Conservation (phyloP, 2,888 invertebrate species). For the Drosophila mimetica region DNA sequence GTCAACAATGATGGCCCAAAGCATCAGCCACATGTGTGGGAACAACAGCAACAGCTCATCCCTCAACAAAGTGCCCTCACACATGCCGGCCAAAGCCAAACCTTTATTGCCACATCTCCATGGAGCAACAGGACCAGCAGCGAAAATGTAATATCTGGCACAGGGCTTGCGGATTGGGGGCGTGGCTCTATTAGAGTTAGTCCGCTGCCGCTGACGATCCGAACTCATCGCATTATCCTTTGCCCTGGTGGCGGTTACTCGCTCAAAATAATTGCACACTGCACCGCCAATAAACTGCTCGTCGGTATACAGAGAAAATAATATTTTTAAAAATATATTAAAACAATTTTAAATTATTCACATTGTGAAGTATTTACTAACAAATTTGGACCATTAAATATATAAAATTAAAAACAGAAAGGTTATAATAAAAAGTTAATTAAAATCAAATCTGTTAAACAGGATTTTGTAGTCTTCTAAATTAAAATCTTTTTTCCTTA, state of each 20-base stretch:
- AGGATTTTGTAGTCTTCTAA: no score
- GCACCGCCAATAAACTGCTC: neutral
- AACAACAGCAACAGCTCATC: slow-evolving; percentile 71
- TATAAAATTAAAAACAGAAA: no score
- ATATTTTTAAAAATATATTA: neutral
- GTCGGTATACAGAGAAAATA: neutral
- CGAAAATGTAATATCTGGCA: slow-evolving; percentile 68
- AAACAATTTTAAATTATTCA: no score
- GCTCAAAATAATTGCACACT: slow-evolving; percentile 63
- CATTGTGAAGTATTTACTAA: no score
- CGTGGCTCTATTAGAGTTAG: slow-evolving; percentile 69
- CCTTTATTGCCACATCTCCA: slow-evolving; percentile 60
- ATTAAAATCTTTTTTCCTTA: no score
- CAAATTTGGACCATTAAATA: no score
- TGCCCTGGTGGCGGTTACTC: slow-evolving; percentile 41
- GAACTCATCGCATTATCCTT: slow-evolving; percentile 68
- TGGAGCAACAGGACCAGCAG: slow-evolving; percentile 26
- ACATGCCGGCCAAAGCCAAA: slow-evolving; percentile 46
- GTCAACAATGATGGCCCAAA: slow-evolving; percentile 75
- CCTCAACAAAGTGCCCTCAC: slow-evolving; percentile 41
- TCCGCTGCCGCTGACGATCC: slow-evolving; percentile 56
- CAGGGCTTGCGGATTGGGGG: slow-evolving; percentile 30
- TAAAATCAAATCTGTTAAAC: no score
- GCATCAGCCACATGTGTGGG: slow-evolving; percentile 77
- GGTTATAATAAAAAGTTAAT: no score